A percentile compares a stretch with the other conserved stretches of the same genome.
Conservation (phyloP, 2,888 invertebrate species). For the Vesta saturnalis region DNA sequence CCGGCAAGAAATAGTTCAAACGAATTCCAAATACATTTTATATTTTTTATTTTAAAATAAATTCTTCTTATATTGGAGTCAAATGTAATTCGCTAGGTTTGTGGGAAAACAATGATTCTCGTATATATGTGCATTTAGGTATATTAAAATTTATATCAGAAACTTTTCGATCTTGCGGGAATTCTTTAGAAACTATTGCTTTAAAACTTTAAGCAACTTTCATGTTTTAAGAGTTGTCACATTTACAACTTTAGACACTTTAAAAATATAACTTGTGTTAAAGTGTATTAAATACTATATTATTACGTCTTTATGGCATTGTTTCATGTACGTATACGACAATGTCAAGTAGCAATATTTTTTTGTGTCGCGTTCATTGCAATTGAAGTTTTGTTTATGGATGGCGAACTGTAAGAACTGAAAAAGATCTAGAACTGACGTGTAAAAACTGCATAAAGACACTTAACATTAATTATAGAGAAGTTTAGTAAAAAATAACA, state of each 20-base stretch:
- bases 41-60: background rate
- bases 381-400: too few species aligned
- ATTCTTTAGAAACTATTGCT: slow-evolving; percentile 1
- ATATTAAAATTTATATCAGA: background rate
- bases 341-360: too few species aligned
- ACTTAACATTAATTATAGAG: too few species aligned
- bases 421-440: too few species aligned
- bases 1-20: too few species aligned
- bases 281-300: background rate
- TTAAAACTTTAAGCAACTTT: slow-evolving; percentile 1
- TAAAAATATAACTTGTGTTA: background rate
- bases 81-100: background rate
- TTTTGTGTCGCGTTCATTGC: too few species aligned
- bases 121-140: too few species aligned
- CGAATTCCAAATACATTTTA: background rate
- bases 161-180: background rate
- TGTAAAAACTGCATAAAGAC: too few species aligned
- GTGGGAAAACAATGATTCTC: background rate
- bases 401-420: too few species aligned
- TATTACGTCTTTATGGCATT: too few species aligned
- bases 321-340: too few species aligned
- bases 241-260: background rate
- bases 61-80: background rate
- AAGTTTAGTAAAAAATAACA: too few species aligned
- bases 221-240: background rate